phyloP scores from a whole-genome alignment of 2,113 vertebrate genomes.

The Protomyctophum bolini region DNA sequence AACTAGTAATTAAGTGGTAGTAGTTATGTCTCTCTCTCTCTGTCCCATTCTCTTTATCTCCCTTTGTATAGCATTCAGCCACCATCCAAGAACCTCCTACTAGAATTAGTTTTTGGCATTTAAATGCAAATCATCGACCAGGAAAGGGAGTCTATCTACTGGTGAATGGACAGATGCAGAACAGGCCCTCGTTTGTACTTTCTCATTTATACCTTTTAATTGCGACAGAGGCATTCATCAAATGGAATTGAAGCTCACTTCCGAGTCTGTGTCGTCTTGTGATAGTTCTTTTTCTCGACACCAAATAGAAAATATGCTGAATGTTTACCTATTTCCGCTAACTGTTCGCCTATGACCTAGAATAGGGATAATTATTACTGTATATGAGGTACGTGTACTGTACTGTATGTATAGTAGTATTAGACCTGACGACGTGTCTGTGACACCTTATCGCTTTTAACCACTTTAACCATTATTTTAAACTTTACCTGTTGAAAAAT shows the following conservation, averaged over 20 bases:
- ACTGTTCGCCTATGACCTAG: no score
- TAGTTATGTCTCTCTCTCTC: neutral
- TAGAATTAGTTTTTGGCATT: conserved; percentile 32
- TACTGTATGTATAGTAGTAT: no score
- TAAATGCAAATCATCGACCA: conserved; percentile 22
- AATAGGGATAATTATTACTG: no score
- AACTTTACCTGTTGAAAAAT: no score
- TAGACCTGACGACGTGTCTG: no score
- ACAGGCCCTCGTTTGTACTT: conserved; percentile 9
- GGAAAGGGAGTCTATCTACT: neutral
- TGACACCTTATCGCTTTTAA: no score
- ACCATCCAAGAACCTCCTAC: neutral
- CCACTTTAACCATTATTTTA: no score
- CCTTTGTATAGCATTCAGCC: neutral
- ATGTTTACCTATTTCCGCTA: no score
- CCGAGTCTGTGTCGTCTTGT: conserved; percentile 13
- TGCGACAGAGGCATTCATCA: conserved; percentile 23
- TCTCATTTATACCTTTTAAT: conserved; percentile 1
- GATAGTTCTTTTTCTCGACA: neutral
- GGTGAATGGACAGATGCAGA: conserved; percentile 13
- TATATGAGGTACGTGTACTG: no score
- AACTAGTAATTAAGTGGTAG: conserved; percentile 15
- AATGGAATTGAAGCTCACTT: conserved; percentile 25
- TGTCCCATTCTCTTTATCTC: conserved; percentile 6
- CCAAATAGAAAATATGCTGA: no score